phyloP scores from a whole-genome alignment of 2,888 invertebrate species.

The Apamea sordens region DNA sequence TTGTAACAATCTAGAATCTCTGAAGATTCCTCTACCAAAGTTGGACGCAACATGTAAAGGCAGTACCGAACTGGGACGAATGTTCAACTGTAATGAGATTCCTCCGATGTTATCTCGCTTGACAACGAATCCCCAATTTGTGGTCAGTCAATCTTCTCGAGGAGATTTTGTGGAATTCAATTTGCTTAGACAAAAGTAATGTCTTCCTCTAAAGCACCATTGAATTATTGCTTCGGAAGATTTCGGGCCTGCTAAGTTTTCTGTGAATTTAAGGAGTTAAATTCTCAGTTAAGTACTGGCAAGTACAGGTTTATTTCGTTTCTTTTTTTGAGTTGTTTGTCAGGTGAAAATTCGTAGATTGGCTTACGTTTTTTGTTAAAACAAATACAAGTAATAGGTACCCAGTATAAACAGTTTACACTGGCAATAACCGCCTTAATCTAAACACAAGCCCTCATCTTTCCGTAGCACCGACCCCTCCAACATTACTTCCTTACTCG shows the following conservation, averaged over 20 bases:
- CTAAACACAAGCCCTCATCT: slow-evolving; percentile 47
- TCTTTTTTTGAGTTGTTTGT: background rate
- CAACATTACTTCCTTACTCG: slow-evolving; percentile 60
- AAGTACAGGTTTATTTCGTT: slow-evolving; percentile 2
- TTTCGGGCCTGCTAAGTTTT: slow-evolving; percentile 56
- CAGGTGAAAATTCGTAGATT: background rate
- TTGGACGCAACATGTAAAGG: slow-evolving; percentile 81
- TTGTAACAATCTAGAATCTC: slow-evolving; percentile 77
- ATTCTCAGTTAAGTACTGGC: slow-evolving; percentile 5
- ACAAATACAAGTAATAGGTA: background rate
- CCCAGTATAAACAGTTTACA: background rate
- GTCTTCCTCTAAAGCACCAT: slow-evolving; percentile 76
- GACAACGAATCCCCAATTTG: slow-evolving; percentile 89
- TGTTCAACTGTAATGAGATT: slow-evolving; percentile 88
- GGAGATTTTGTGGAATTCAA: slow-evolving; percentile 86
- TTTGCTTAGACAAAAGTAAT: slow-evolving; percentile 87
- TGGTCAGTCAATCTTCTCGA: slow-evolving; percentile 87
- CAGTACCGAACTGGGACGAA: slow-evolving; percentile 75
- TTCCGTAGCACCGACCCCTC: slow-evolving; percentile 30
- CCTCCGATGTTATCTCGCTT: slow-evolving; percentile 87
- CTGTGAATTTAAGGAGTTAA: slow-evolving; percentile 31
- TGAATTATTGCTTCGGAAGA: slow-evolving; percentile 72
- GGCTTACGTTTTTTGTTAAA: background rate
- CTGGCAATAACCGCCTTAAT: slow-evolving; percentile 15
- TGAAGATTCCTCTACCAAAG: slow-evolving; percentile 79